Conservation (phyloP, 2,113 vertebrate genomes). For the Actinemys pallida region DNA sequence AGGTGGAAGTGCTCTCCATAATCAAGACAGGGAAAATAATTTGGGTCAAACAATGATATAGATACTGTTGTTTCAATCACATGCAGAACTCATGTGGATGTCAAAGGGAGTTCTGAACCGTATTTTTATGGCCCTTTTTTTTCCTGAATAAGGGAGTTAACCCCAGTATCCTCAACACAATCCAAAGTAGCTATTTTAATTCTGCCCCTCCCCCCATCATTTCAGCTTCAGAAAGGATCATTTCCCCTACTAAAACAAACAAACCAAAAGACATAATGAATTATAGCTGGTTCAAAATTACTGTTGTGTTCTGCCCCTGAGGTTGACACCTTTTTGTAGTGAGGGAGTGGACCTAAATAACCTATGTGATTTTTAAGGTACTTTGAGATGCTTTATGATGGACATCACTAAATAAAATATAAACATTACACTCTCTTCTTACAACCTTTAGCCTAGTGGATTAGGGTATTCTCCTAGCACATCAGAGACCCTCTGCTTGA, state of each 20-base stretch:
- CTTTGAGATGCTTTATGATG: not conserved
- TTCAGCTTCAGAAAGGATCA: not conserved
- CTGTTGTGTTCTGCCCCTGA: not conserved
- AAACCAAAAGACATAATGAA: not conserved
- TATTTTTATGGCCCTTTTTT: not conserved
- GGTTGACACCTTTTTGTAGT: not conserved
- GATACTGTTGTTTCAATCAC: not conserved
- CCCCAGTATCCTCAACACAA: not conserved
- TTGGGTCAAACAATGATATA: not conserved
- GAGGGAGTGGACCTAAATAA: not conserved
- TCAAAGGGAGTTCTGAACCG: not conserved
- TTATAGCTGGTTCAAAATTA: not conserved
- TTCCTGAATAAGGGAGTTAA: not conserved
- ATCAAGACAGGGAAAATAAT: not conserved
- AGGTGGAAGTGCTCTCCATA: not conserved
- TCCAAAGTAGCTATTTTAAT: not conserved
- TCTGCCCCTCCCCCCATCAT: not conserved
- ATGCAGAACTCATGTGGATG: not conserved
- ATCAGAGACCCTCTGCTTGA: no score
- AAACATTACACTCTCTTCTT: not conserved
- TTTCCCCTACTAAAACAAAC: not conserved
- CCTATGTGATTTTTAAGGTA: not conserved
- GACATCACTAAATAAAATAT: not conserved
- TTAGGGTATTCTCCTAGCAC: no score
- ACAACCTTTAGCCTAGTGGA: no score